phyloP scores from a whole-genome alignment of 2,888 invertebrate genomes.

The Creontiades dilutus region DNA sequence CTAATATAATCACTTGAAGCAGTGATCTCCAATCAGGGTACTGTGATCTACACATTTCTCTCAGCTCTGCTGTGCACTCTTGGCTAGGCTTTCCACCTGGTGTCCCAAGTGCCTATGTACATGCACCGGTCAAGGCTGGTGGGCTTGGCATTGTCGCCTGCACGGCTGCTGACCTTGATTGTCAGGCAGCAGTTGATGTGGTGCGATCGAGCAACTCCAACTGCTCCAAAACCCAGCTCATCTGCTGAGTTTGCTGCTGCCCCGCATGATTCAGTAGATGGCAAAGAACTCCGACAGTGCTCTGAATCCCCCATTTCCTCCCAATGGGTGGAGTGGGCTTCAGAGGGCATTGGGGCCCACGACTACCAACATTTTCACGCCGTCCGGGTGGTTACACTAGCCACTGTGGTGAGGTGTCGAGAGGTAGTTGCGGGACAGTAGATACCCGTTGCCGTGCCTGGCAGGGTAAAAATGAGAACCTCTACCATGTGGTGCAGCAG shows the following conservation, averaged over 20 bases:
- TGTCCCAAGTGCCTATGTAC: constrained; percentile 76
- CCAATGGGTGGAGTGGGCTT: background rate
- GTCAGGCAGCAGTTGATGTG: background rate
- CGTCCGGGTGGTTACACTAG: background rate
- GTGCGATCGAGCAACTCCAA: background rate
- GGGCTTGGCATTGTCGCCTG: constrained; percentile 75
- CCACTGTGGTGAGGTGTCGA: background rate
- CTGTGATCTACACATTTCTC: no score
- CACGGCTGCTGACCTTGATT: background rate
- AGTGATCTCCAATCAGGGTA: no score
- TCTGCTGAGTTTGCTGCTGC: background rate
- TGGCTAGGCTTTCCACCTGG: constrained; percentile 77
- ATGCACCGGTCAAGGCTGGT: constrained; percentile 71
- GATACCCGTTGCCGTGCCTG: background rate
- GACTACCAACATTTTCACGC: background rate
- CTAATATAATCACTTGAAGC: no score
- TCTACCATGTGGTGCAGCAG: constrained; percentile 8
- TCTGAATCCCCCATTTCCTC: background rate
- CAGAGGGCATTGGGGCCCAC: constrained; percentile 8
- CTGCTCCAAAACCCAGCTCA: background rate
- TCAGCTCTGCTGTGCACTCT: constrained; percentile 75
- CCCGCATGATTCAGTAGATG: constrained; percentile 12
- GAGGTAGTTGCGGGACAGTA: background rate
- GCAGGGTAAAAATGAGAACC: background rate
- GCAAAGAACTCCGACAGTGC: constrained; percentile 37